Conservation (phyloP, 2,888 invertebrate genomes). For the Drosophila cognata region DNA sequence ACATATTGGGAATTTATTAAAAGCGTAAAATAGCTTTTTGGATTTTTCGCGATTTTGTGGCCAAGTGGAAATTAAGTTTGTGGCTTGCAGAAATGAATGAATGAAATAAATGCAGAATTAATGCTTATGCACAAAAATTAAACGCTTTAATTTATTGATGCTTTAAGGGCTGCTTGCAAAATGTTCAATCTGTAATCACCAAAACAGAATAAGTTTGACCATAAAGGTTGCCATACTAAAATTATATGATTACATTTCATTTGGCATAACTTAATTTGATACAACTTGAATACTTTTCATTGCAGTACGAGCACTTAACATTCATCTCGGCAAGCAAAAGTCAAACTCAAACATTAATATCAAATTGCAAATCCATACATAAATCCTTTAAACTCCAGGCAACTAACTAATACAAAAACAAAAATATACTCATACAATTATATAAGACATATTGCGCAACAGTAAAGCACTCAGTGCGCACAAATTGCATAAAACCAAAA, state of each 20-base stretch:
- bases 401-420: background rate
- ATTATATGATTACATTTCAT: slow-evolving; percentile 14
- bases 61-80: slow-evolving; percentile 52
- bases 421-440: background rate
- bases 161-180: background rate
- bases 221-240: slow-evolving; percentile 11
- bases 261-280: background rate
- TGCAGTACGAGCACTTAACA: background rate
- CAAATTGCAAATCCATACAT: slow-evolving; percentile 11
- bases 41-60: slow-evolving; percentile 44
- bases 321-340: background rate
- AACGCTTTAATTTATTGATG: background rate
- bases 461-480: slow-evolving; percentile 14
- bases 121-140: background rate
- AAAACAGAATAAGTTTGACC: background rate
- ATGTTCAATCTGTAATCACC: background rate
- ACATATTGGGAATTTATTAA: slow-evolving; percentile 70
- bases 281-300: background rate
- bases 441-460: slow-evolving; percentile 21
- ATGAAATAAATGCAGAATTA: slow-evolving; percentile 34
- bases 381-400: slow-evolving; percentile 15
- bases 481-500: slow-evolving; percentile 38
- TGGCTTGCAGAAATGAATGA: slow-evolving; percentile 39
- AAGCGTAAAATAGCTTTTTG: slow-evolving; percentile 54
- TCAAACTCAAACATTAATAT: background rate